Evolutionary conservation across 2,888 invertebrate genomes (phyloP).

Genomic region (Polydrusus tereticollis): DNA sequence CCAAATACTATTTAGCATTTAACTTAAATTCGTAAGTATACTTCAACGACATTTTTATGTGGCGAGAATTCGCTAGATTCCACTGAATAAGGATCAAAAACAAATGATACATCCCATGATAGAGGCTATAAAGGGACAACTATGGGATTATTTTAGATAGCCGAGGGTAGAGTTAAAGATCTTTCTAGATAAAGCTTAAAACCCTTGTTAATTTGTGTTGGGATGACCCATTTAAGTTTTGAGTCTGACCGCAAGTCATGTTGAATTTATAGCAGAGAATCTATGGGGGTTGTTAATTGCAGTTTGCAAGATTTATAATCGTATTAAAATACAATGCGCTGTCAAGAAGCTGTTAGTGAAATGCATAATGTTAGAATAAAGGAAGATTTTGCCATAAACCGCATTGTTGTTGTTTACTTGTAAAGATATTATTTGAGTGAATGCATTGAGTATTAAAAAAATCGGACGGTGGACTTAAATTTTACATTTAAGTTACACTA

Average conservation of each 20-base stretch:
- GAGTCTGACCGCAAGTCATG: conserved; percentile 37
- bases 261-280: conserved; percentile 35
- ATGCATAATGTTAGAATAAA: no score
- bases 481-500: no score
- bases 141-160: conserved; percentile 35
- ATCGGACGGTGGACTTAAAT: no score
- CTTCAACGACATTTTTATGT: not conserved
- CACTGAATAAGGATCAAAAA: not conserved
- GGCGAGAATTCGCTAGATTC: not conserved
- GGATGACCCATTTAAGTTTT: conserved; percentile 42
- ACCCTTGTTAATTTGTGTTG: conserved; percentile 42
- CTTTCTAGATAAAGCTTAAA: conserved; percentile 39
- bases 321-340: not conserved
- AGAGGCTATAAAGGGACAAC: conserved; percentile 34
- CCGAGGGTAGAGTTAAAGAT: conserved; percentile 34
- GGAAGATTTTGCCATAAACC: no score
- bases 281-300: conserved; percentile 21
- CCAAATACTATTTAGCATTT: no score
- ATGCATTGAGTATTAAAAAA: no score
- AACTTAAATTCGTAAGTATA: not conserved
- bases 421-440: no score
- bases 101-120: conserved; percentile 1
- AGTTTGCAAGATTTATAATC: conserved; percentile 8
- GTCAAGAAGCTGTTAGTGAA: no score
- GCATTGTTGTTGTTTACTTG: no score